Conservation (phyloP, 2,113 vertebrate species). For the Struthidea cinerea region DNA sequence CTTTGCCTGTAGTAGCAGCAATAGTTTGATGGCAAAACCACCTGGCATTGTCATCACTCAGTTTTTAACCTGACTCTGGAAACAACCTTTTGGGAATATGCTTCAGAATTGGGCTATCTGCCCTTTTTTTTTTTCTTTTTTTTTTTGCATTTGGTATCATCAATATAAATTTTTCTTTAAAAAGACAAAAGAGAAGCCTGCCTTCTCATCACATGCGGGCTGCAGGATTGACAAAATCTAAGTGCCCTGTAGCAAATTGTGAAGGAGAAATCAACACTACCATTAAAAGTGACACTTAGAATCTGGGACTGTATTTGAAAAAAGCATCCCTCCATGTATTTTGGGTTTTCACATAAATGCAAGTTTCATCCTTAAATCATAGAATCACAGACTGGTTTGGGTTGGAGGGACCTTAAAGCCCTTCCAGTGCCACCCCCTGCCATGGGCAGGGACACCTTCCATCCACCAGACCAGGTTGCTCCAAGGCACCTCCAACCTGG, state of each 20-base stretch:
- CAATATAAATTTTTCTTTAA: background rate
- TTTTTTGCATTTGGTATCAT: background rate
- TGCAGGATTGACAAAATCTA: background rate
- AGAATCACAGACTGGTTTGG: background rate
- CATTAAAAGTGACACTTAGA: background rate
- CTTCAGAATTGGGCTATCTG: background rate
- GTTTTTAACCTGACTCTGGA: background rate
- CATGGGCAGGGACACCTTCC: background rate
- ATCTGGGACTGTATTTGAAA: background rate
- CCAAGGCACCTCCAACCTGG: background rate
- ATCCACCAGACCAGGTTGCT: background rate
- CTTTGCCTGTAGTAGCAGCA: background rate
- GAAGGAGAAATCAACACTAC: background rate
- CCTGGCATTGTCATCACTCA: background rate
- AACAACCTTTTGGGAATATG: background rate
- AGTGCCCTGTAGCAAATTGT: background rate
- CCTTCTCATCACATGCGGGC: background rate
- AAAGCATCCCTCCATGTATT: fast-evolving
- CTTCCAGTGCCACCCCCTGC: background rate
- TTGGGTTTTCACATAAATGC: background rate
- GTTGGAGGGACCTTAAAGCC: background rate
- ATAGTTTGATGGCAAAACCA: background rate
- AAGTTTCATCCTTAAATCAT: background rate
- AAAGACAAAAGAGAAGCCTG: background rate
- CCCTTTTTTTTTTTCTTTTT: too few species aligned